Percentiles rank a stretch among this genome's conserved stretches.
These are phyloP conservation scores for Sesia apiformis DNA, from an alignment of 2,888 invertebrate species.

Conservation along the genomic window DNA sequence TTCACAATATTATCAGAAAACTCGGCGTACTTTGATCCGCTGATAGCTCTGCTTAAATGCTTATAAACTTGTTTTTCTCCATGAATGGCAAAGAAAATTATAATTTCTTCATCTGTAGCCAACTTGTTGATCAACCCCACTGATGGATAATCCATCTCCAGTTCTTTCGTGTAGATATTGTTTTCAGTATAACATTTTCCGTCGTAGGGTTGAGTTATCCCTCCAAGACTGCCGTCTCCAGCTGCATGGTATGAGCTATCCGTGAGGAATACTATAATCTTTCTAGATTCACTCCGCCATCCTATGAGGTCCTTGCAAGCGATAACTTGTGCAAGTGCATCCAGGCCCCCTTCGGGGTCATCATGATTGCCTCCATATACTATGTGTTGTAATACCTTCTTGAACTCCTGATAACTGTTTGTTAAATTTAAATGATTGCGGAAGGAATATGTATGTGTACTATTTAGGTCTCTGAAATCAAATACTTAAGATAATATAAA, in stretches of 20 bases:
- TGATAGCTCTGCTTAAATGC: slow-evolving; percentile 18
- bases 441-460: slow-evolving; percentile 77
- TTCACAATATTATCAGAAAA: slow-evolving; percentile 11
- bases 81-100: slow-evolving; percentile 38
- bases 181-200: slow-evolving; percentile 77
- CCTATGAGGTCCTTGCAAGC: slow-evolving; percentile 81
- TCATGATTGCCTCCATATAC: slow-evolving; percentile 75
- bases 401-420: slow-evolving; percentile 61
- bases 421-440: slow-evolving; percentile 81
- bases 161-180: slow-evolving; percentile 70
- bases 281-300: slow-evolving; percentile 85
- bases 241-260: slow-evolving; percentile 85
- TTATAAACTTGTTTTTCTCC: slow-evolving; percentile 16
- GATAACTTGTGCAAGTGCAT: slow-evolving; percentile 86
- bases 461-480: neutral
- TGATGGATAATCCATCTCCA: slow-evolving; percentile 85
- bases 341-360: slow-evolving; percentile 87
- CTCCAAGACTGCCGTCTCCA: slow-evolving; percentile 84
- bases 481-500: neutral
- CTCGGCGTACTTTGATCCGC: slow-evolving; percentile 23
- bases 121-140: slow-evolving; percentile 77
- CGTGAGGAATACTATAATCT: slow-evolving; percentile 85
- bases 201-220: slow-evolving; percentile 81
- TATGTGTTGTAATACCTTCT: slow-evolving; percentile 44
- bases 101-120: slow-evolving; percentile 78